Percentiles rank a stretch among this genome's conserved stretches.
Conservation (phyloP, 2,797 vertebrate genomes). For the Clarias platycephalus region DNA sequence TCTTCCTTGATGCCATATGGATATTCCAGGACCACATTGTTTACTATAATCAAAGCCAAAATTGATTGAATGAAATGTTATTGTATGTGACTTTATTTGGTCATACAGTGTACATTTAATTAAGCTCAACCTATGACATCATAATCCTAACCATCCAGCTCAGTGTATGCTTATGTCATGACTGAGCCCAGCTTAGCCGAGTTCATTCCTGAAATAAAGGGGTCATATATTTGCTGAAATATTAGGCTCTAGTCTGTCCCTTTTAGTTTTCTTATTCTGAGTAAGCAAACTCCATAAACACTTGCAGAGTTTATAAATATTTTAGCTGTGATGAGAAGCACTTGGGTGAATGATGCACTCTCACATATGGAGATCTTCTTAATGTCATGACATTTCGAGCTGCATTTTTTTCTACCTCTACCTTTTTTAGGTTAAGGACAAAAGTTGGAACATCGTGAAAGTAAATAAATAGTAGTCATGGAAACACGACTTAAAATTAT, state of each 20-base stretch:
- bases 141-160: background rate
- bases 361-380: background rate
- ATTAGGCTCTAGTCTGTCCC: background rate
- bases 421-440: background rate
- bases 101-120: background rate
- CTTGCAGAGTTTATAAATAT: slow-evolving; percentile 31
- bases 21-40: too few species aligned
- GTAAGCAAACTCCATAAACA: slow-evolving; percentile 31
- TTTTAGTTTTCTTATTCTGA: slow-evolving; percentile 20
- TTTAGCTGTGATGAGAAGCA: slow-evolving; percentile 31
- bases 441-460: background rate
- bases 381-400: background rate
- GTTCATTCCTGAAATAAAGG: background rate
- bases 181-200: background rate
- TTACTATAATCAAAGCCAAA: too few species aligned
- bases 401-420: background rate
- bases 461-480: background rate
- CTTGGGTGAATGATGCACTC: slow-evolving; percentile 20
- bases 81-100: too few species aligned
- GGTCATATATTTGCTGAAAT: background rate
- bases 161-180: background rate
- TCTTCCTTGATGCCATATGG: too few species aligned
- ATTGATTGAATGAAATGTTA: too few species aligned
- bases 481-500: background rate
- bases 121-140: background rate